These are phyloP conservation scores for Parasteatoda lunata DNA, from an alignment of 2,888 invertebrate genomes.

Conservation along the genomic window DNA sequence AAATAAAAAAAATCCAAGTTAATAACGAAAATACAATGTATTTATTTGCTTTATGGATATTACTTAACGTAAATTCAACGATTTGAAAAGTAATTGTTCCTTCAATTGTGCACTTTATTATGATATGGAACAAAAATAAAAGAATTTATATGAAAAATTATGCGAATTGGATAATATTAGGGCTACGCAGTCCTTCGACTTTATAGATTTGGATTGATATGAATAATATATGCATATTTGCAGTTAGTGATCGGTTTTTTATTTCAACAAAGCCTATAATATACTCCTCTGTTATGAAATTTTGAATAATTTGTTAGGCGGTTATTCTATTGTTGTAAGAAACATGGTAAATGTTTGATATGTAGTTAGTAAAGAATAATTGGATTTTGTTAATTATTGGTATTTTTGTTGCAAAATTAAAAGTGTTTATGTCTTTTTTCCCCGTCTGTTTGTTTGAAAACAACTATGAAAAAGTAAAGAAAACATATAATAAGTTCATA, in stretches of 20 bases:
- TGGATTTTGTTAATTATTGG: too few species aligned
- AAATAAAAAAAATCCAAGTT: too few species aligned
- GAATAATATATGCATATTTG: neutral
- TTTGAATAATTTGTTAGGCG: neutral
- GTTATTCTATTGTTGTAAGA: too few species aligned
- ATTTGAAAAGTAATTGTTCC: neutral
- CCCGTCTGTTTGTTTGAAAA: neutral
- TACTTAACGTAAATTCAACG: neutral
- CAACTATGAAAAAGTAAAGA: too few species aligned
- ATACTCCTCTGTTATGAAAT: neutral
- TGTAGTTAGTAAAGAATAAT: too few species aligned
- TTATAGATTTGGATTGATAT: neutral
- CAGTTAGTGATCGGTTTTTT: neutral
- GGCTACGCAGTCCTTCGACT: neutral
- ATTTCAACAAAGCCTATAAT: neutral
- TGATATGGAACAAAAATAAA: neutral
- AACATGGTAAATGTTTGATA: too few species aligned
- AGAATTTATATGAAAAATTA: neutral
- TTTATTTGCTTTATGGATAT: neutral
- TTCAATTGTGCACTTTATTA: neutral
- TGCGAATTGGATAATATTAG: neutral
- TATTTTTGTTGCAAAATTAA: too few species aligned
- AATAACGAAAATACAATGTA: neutral
- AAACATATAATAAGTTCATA: too few species aligned
- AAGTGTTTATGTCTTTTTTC: neutral